Evolutionary conservation across 2,113 vertebrate species (phyloP).

Genomic region (Xenopus borealis): DNA sequence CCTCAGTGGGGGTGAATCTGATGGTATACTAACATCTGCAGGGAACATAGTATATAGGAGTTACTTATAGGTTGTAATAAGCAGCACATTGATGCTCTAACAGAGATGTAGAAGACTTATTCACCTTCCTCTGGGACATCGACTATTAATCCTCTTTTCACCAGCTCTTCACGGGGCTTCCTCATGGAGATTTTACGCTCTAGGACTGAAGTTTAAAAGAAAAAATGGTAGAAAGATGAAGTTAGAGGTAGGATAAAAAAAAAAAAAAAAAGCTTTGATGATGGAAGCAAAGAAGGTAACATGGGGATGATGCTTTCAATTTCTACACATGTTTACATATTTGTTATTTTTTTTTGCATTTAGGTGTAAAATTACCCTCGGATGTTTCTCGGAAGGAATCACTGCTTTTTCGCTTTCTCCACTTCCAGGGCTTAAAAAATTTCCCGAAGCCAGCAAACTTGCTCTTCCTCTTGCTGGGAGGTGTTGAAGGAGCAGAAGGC

Average conservation of each 20-base stretch:
- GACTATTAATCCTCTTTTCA: constrained; percentile 92
- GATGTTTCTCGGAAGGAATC: constrained; percentile 95
- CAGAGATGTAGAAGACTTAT: too few species aligned
- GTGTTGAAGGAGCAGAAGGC: constrained; percentile 75
- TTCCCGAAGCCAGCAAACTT: constrained; percentile 95
- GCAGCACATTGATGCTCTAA: background rate
- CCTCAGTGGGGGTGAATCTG: constrained; percentile 10
- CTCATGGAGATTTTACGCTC: constrained; percentile 97
- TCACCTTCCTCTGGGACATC: constrained; percentile 88
- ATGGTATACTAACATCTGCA: constrained; percentile 7
- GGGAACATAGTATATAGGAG: constrained; percentile 2
- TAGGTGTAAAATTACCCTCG: constrained; percentile 72
- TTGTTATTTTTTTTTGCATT: background rate
- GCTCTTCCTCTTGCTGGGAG: constrained; percentile 90
- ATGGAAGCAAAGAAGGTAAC: too few species aligned
- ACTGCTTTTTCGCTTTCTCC: constrained; percentile 98
- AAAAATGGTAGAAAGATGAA: constrained; percentile 15
- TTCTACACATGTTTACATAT: too few species aligned
- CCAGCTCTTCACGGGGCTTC: constrained; percentile 92
- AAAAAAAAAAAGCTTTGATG: too few species aligned
- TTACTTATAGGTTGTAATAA: too few species aligned
- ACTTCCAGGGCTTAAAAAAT: constrained; percentile 98
- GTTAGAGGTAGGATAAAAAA: too few species aligned
- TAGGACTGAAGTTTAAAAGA: constrained; percentile 78
- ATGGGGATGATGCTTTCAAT: too few species aligned